Conservation (phyloP, 2,113 vertebrate species). For the Callithrix jacchus region DNA sequence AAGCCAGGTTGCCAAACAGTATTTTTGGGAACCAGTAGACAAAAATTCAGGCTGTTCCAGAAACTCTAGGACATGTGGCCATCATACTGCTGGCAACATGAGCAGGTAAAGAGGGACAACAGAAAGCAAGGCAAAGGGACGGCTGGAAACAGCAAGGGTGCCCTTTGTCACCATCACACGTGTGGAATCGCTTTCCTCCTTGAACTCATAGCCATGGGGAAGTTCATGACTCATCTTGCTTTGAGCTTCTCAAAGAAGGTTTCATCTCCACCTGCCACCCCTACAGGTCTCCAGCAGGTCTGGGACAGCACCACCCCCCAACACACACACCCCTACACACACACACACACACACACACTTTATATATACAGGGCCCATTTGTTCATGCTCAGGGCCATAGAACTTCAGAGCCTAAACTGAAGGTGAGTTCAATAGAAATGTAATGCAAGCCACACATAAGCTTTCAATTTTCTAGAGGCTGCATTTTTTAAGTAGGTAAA, state of each 20-base stretch:
- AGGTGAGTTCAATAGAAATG: background rate
- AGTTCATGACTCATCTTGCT: background rate
- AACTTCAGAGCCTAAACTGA: background rate
- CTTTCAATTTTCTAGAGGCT: background rate
- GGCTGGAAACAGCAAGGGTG: background rate
- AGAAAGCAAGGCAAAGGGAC: background rate
- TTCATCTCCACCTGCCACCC: background rate
- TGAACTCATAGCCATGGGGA: background rate
- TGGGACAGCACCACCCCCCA: rapidly evolving
- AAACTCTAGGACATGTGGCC: background rate
- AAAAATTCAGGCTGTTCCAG: background rate
- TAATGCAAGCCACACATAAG: background rate
- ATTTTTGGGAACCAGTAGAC: background rate
- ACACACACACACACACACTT: too few relatives aligned
- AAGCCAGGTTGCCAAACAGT: background rate
- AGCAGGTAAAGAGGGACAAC: background rate
- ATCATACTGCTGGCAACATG: rapidly evolving
- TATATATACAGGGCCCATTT: too few relatives aligned
- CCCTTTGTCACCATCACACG: background rate
- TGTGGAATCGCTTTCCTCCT: background rate
- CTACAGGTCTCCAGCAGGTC: background rate
- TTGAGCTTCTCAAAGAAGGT: background rate
- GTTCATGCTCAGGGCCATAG: background rate
- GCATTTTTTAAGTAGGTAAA: background rate
- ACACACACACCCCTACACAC: too few relatives aligned